Conservation (phyloP, 2,888 invertebrate species). For the Drosophila cracens region DNA sequence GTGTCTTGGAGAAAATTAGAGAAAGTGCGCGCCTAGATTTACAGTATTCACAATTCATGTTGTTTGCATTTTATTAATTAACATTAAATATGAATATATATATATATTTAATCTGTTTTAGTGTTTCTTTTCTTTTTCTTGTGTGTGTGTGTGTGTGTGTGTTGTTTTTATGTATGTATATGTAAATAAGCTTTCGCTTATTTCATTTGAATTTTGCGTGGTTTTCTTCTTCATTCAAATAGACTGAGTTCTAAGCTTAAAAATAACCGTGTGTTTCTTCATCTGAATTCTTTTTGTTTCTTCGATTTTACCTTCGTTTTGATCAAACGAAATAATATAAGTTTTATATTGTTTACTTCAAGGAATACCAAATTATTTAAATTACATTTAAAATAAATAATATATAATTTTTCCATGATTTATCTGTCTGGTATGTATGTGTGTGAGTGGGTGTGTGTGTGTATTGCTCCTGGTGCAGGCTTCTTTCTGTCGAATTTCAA, state of each 20-base stretch:
- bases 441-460: slow-evolving; percentile 1
- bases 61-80: slow-evolving; percentile 61
- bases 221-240: slow-evolving; percentile 62
- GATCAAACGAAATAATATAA: slow-evolving; percentile 45
- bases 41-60: slow-evolving; percentile 61
- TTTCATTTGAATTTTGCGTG: slow-evolving; percentile 44
- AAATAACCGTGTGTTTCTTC: slow-evolving; percentile 44
- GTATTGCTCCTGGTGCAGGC: slow-evolving; percentile 3
- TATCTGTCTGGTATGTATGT: slow-evolving; percentile 18
- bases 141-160: slow-evolving; percentile 16
- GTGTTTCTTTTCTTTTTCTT: slow-evolving; percentile 3
- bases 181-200: slow-evolving; percentile 58
- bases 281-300: slow-evolving; percentile 25
- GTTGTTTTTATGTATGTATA: slow-evolving; percentile 23
- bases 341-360: slow-evolving; percentile 59
- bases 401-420: slow-evolving; percentile 51
- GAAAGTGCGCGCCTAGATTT: slow-evolving; percentile 57
- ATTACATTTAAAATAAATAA: slow-evolving; percentile 74
- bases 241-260: slow-evolving; percentile 65
- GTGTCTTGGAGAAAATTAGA: slow-evolving; percentile 11
- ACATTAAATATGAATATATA: slow-evolving; percentile 60
- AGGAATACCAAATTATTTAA: slow-evolving; percentile 65
- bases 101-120: slow-evolving; percentile 37
- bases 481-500: slow-evolving; percentile 29
- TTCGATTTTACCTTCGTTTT: slow-evolving; percentile 28